Conservation (phyloP, 2,113 vertebrate species). For the Apistogramma diplotaenia region DNA sequence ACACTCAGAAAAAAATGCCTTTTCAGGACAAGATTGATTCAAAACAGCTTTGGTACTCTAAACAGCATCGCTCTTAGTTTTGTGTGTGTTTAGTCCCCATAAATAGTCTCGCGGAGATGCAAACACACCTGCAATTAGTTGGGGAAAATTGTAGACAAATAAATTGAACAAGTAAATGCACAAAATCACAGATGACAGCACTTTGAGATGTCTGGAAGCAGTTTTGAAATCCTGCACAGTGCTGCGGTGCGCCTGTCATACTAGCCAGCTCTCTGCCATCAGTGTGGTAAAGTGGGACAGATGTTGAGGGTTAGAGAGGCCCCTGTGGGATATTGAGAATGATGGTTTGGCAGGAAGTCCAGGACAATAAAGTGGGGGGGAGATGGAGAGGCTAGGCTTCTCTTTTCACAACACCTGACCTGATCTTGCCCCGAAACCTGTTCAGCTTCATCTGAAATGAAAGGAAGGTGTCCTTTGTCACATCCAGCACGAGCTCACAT, state of each 20-base stretch:
- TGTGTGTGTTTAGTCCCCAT: not conserved
- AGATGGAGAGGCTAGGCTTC: constrained; percentile 28
- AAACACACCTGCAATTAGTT: constrained; percentile 69
- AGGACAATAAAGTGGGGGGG: constrained; percentile 53
- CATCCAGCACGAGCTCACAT: constrained; percentile 26
- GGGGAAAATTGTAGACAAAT: constrained; percentile 63
- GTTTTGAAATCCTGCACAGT: constrained; percentile 37
- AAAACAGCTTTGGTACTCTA: not conserved
- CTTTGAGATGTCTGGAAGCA: constrained; percentile 69
- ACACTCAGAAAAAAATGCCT: not conserved
- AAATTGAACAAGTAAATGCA: constrained; percentile 58
- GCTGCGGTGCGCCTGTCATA: constrained; percentile 46
- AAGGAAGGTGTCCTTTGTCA: constrained; percentile 39
- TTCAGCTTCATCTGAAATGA: constrained; percentile 39
- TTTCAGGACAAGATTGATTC: not conserved
- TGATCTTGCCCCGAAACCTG: constrained; percentile 42
- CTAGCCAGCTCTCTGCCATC: constrained; percentile 35
- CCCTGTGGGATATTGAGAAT: constrained; percentile 56
- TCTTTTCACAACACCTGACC: constrained; percentile 58
- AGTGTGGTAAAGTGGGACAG: constrained; percentile 68
- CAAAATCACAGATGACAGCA: constrained; percentile 61
- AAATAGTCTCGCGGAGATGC: constrained; percentile 24
- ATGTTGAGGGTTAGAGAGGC: constrained; percentile 72
- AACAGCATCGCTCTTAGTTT: not conserved
- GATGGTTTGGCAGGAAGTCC: constrained; percentile 55